Evolutionary conservation across 2,113 vertebrate genomes (phyloP).

Genomic region (Clarias batrachus): DNA sequence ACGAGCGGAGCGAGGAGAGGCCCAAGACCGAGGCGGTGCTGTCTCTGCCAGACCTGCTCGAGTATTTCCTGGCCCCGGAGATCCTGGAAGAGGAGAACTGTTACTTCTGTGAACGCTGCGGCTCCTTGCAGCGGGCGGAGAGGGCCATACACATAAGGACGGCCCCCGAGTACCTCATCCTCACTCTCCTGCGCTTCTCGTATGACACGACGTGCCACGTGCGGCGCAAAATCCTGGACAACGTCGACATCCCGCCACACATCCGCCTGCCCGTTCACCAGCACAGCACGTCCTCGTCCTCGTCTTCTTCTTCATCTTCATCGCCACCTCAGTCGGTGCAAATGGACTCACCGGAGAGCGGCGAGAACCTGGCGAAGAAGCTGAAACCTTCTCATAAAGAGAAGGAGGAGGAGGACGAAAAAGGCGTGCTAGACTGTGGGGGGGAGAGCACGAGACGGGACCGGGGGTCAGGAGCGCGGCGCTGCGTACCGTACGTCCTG

Average conservation of each 20-base stretch:
- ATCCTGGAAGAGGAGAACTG: constrained; percentile 94
- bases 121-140: constrained; percentile 91
- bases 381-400: constrained; percentile 88
- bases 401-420: constrained; percentile 71
- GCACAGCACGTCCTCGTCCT: constrained; percentile 42
- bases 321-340: constrained; percentile 66
- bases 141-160: constrained; percentile 89
- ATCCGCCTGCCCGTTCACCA: constrained; percentile 84
- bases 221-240: constrained; percentile 93
- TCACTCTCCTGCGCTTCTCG: constrained; percentile 93
- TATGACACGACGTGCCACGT: constrained; percentile 94
- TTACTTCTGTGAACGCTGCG: constrained; percentile 94
- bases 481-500: constrained; percentile 79
- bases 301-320: constrained; percentile 50
- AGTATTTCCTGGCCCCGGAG: constrained; percentile 95
- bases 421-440: constrained; percentile 41
- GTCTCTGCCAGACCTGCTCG: constrained; percentile 89
- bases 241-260: constrained; percentile 85
- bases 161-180: constrained; percentile 95
- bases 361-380: constrained; percentile 94
- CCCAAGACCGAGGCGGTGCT: constrained; percentile 68
- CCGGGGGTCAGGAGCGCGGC: not conserved
- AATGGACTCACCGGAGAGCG: constrained; percentile 81
- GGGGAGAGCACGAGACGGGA: constrained; percentile 59
- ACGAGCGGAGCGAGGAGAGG: constrained; percentile 61